Base-by-base conservation (phyloP, 2,888 invertebrate genomes). In the Agrotis exclamationis region DNA sequence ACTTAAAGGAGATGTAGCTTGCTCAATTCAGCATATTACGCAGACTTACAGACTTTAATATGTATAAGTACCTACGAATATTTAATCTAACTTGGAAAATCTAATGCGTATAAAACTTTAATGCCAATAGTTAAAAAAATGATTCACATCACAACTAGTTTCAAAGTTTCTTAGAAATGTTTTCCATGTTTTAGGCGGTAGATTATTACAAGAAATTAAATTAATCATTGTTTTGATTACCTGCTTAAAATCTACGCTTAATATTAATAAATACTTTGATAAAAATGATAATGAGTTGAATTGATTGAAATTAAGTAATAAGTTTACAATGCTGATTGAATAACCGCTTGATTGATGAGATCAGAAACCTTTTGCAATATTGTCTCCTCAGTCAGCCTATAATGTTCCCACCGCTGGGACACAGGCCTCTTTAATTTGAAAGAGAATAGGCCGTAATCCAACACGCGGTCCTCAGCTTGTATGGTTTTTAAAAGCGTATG, bases 141-240 rank as follows among this genome's bases (percentile, higher is more conserved):
- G 20, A 60, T 69, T 76, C 56, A 72, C 22, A 45, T 22, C 20
- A 48, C 20, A 63, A 71, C 28, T 24, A 33, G 4, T n/a, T 76
- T 20, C 18, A 28, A 53, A 24, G 13, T 24, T 56, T 76, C 57
- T 24, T 22, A 0, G 22, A 53, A 58, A 20, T 48, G 13, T 58
- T 62, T 70, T 28, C 2, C 7, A 47, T 63, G 44, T 24, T 20
- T 54, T n/a, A 22, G 11, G 13, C 24, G 7, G 18, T 14, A 24
- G 0, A 1, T 13, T 24, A 14, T 18, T 14, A 56, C 13, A 20
- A 13, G 11, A n/a, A 51, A 64, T 20, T 13, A 22, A 28, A 69
- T 60, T 18, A 60, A 50, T 74, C 16, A 24, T 33, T 18, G 20
- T 45, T 70, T 48, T 44, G 28, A 45, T 68, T 39, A n/a, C 3